Evolutionary conservation across 2,888 invertebrate genomes (phyloP).

Genomic region (Glyphotaelius pellucidus): DNA sequence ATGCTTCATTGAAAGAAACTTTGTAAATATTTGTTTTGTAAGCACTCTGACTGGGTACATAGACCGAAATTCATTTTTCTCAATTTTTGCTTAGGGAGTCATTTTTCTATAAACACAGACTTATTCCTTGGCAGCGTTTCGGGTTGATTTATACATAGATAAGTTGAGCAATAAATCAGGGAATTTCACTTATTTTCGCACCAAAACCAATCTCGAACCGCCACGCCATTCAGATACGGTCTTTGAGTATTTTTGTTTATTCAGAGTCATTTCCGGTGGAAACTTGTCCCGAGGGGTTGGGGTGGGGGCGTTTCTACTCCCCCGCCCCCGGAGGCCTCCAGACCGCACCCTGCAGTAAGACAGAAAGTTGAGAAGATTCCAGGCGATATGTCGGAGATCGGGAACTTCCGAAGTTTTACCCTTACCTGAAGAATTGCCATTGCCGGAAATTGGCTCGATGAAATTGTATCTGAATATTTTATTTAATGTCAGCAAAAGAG

Average conservation of each 20-base stretch:
- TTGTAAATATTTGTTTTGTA: neutral
- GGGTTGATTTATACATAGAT: conserved; percentile 23
- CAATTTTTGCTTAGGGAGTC: conserved; percentile 5
- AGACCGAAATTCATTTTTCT: neutral
- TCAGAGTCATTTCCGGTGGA: conserved; percentile 52
- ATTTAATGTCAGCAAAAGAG: neutral
- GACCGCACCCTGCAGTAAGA: neutral
- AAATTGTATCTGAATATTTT: conserved; percentile 5
- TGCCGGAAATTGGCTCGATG: conserved; percentile 4
- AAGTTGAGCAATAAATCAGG: conserved; percentile 35
- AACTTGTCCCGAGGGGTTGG: conserved; percentile 3
- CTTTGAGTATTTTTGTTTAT: conserved; percentile 52
- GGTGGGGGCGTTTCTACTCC: neutral
- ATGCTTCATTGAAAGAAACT: neutral
- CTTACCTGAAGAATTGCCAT: conserved; percentile 25
- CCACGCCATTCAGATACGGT: conserved; percentile 11
- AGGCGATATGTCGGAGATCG: conserved; percentile 34
- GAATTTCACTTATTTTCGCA: conserved; percentile 42
- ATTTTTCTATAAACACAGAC: conserved; percentile 33
- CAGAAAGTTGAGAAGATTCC: conserved; percentile 20
- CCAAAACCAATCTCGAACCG: conserved; percentile 22
- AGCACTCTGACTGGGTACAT: neutral
- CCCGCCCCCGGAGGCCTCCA: neutral
- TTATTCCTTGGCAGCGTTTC: neutral
- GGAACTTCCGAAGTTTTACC: conserved; percentile 11